Conservation (phyloP, 2,888 invertebrate species). For the Antheraea yamamai region DNA sequence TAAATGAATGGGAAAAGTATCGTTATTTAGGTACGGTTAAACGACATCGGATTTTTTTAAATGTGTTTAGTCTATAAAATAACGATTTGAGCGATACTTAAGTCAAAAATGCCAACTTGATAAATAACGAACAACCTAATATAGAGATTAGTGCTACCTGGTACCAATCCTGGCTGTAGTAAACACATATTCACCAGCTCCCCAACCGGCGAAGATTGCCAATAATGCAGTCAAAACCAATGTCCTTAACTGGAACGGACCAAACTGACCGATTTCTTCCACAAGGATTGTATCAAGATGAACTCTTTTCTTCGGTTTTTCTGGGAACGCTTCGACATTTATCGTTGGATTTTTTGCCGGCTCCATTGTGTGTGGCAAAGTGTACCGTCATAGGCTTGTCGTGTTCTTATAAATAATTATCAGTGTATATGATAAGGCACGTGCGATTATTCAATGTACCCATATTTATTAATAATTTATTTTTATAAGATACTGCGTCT, state of each 20-base stretch:
- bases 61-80: too few relatives aligned
- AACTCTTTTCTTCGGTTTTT: conserved; percentile 19
- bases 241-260: conserved; percentile 41
- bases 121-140: too few relatives aligned
- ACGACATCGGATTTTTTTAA: too few relatives aligned
- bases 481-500: too few relatives aligned
- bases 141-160: background rate
- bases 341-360: background rate
- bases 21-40: too few relatives aligned
- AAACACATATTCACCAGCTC: conserved; percentile 45
- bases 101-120: too few relatives aligned
- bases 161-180: conserved; percentile 42
- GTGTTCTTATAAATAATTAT: background rate
- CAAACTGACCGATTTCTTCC: conserved; percentile 50
- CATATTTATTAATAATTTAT: too few relatives aligned
- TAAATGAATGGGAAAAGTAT: too few relatives aligned
- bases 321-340: background rate
- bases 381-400: background rate
- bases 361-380: background rate
- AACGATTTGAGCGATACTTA: too few relatives aligned
- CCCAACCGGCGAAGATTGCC: conserved; percentile 37
- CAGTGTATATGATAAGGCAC: background rate
- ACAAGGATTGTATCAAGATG: conserved; percentile 45
- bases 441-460: background rate
- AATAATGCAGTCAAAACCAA: conserved; percentile 32